Conservation (phyloP, 2,113 vertebrate genomes). For the Vulpes vulpes region DNA sequence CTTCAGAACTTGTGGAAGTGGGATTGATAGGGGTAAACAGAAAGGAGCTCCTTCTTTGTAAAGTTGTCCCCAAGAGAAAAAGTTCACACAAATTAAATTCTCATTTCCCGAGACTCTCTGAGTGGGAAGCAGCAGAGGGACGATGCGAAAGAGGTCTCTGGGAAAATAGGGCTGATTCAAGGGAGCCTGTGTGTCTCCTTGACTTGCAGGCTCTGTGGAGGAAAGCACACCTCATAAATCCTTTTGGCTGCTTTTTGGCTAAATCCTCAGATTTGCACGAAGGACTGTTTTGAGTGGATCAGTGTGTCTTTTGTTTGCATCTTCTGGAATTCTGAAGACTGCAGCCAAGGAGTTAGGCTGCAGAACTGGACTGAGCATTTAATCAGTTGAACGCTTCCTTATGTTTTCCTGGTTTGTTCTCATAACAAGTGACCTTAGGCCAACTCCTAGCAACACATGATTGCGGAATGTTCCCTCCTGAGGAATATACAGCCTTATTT, state of each 20-base stretch:
- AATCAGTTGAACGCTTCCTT: conserved; percentile 66
- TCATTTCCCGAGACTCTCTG: neutral
- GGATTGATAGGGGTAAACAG: neutral
- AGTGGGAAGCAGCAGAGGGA: neutral
- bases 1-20: neutral
- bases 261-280: neutral
- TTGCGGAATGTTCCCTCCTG: conserved; percentile 67
- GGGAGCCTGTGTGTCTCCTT: neutral
- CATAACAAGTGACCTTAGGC: conserved; percentile 61
- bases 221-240: conserved; percentile 21
- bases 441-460: conserved; percentile 63
- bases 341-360: conserved; percentile 36
- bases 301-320: conserved; percentile 59
- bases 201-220: neutral
- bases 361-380: conserved; percentile 1
- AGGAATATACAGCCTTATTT: conserved; percentile 57
- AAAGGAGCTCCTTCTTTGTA: neutral
- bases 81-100: conserved; percentile 32
- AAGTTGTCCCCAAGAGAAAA: neutral
- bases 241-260: conserved; percentile 46
- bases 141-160: neutral
- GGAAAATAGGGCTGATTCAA: neutral
- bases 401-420: conserved; percentile 66
- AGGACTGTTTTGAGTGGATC: conserved; percentile 47
- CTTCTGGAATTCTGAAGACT: conserved; percentile 52